These are phyloP conservation scores for Corythornis leucogaster DNA, from an alignment of 2,797 vertebrate species.

Conservation along the genomic window DNA sequence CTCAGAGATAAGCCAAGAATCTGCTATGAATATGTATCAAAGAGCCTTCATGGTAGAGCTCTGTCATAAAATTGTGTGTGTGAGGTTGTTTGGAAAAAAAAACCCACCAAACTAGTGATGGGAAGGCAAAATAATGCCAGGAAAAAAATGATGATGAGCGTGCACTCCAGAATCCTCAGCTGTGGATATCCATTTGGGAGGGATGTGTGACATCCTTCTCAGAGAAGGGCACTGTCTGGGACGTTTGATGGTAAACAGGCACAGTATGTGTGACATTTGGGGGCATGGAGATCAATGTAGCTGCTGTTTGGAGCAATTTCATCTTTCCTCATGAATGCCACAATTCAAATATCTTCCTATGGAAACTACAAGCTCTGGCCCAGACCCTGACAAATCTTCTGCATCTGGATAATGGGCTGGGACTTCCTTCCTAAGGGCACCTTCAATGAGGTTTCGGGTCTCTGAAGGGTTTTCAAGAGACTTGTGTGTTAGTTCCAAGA, in stretches of 20 bases:
- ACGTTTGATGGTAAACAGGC: neutral
- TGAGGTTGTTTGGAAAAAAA: neutral
- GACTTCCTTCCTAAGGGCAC: neutral
- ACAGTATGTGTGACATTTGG: neutral
- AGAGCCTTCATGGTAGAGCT: neutral
- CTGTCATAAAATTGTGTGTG: neutral
- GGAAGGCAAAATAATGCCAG: neutral
- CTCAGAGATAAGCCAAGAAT: conserved; percentile 58
- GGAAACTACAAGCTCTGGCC: neutral
- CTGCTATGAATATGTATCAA: conserved; percentile 44
- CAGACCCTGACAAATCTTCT: neutral
- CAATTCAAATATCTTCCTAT: neutral
- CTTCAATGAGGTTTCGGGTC: neutral
- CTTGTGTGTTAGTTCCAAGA: neutral
- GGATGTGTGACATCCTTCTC: neutral
- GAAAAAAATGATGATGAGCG: neutral
- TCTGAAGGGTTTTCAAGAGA: neutral
- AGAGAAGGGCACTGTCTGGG: neutral
- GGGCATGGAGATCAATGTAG: neutral
- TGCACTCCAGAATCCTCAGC: neutral
- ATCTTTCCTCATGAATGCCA: neutral
- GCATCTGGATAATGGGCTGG: neutral
- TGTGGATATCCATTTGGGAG: neutral
- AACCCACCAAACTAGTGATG: neutral
- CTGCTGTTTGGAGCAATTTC: neutral